These are phyloP conservation scores for Glandiceps talaboti DNA, from an alignment of 53 echinoderm and acorn worm species.

Conservation along the genomic window DNA sequence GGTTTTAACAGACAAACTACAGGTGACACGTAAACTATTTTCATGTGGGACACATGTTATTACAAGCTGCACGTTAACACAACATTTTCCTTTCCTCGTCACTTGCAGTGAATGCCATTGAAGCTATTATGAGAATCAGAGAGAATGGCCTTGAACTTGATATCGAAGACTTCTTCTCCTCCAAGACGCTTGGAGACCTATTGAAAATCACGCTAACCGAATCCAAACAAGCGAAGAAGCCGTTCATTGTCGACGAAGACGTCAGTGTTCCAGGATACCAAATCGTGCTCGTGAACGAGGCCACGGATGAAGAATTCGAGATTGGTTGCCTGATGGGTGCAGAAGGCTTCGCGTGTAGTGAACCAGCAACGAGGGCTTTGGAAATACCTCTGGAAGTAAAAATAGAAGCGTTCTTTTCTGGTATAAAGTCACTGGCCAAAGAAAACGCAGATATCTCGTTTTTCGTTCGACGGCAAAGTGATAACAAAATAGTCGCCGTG, in stretches of 20 bases:
- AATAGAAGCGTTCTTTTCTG: background rate
- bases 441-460: background rate
- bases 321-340: background rate
- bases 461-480: background rate
- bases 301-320: background rate
- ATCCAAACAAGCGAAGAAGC: background rate
- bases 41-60: too few relatives aligned
- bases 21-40: too few relatives aligned
- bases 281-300: background rate
- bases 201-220: background rate
- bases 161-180: background rate
- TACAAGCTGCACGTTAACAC: too few relatives aligned
- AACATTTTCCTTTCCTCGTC: background rate
- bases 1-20: too few relatives aligned
- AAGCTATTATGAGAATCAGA: background rate
- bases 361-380: background rate
- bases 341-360: background rate
- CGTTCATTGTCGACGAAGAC: background rate
- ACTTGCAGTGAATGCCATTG: background rate
- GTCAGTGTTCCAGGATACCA: background rate
- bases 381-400: background rate
- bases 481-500: background rate
- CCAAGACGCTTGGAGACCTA: background rate
- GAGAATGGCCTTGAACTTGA: background rate
- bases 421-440: background rate